A percentile compares a stretch with the other conserved stretches of the same genome.
phyloP scores from a whole-genome alignment of 2,113 vertebrate species.

The Rhadina sibilatrix region DNA sequence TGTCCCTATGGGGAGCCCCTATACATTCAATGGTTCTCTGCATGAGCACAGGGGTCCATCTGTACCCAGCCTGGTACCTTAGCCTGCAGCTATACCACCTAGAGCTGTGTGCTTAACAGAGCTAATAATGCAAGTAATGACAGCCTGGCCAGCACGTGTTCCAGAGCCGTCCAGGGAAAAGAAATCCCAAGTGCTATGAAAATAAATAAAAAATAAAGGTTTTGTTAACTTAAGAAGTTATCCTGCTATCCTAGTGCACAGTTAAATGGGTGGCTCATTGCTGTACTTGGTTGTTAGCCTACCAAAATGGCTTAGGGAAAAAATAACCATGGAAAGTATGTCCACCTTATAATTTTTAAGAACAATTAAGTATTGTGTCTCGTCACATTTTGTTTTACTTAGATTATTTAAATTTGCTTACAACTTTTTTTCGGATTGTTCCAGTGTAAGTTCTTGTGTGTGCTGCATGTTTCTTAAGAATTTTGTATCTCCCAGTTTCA shows the following conservation, averaged over 20 bases:
- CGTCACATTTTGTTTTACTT: not conserved
- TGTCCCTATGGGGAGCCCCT: constrained; percentile 48
- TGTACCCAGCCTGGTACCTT: constrained; percentile 27
- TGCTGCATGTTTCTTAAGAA: not conserved
- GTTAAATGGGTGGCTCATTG: not conserved
- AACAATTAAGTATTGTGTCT: not conserved
- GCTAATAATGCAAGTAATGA: constrained; percentile 47
- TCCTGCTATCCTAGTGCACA: not conserved
- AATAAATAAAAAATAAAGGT: not conserved
- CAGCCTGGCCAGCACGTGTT: constrained; percentile 50
- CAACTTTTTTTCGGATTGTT: not conserved
- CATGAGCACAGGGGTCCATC: constrained; percentile 31
- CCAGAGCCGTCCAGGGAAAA: not conserved
- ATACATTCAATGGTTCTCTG: constrained; percentile 38
- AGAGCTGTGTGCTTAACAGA: constrained; percentile 45
- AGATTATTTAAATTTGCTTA: not conserved
- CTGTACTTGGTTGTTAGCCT: not conserved
- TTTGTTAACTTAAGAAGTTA: constrained; percentile 46
- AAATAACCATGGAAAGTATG: not conserved
- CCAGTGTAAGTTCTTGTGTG: not conserved
- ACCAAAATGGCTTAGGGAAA: not conserved
- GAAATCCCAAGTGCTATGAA: constrained; percentile 21
- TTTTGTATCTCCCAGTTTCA: not conserved
- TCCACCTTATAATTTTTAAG: not conserved
- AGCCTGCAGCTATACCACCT: constrained; percentile 62